phyloP scores from a whole-genome alignment of 2,888 invertebrate genomes.

The Eudemis profundana region DNA sequence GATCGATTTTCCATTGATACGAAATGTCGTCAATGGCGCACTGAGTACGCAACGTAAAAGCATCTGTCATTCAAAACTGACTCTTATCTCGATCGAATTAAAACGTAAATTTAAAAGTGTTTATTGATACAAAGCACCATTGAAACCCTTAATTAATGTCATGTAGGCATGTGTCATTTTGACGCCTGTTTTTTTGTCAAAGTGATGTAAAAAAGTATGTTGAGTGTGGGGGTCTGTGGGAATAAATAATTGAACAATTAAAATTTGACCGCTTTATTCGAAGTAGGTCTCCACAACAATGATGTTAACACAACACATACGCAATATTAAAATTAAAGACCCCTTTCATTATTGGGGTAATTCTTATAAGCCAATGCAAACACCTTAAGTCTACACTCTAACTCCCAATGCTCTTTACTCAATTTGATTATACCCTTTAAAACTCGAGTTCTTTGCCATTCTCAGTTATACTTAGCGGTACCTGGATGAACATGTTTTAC shows the following conservation, averaged over 20 bases:
- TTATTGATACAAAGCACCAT: conserved; percentile 13
- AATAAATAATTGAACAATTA: conserved; percentile 27
- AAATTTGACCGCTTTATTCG: background rate
- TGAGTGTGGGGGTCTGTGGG: conserved; percentile 20
- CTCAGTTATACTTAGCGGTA: background rate
- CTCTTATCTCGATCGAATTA: conserved; percentile 18
- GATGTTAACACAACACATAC: background rate
- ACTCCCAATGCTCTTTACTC: too few relatives aligned
- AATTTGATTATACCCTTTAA: too few relatives aligned
- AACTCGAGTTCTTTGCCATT: too few relatives aligned
- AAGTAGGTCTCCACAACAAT: background rate
- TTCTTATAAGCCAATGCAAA: too few relatives aligned
- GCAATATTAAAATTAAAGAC: background rate
- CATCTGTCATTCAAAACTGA: conserved; percentile 32
- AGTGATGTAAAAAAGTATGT: conserved; percentile 25
- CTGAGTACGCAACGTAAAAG: conserved; percentile 13
- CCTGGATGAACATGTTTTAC: background rate
- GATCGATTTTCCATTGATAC: conserved; percentile 14
- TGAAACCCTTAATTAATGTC: conserved; percentile 43
- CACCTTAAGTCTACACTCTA: too few relatives aligned
- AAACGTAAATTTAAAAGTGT: conserved; percentile 8
- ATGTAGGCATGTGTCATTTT: conserved; percentile 43
- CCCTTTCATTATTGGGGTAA: too few relatives aligned
- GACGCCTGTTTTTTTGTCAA: conserved; percentile 38
- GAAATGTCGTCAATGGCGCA: conserved; percentile 29